Conservation (phyloP, 2,888 invertebrate genomes). For the Fragum whitleyi region DNA sequence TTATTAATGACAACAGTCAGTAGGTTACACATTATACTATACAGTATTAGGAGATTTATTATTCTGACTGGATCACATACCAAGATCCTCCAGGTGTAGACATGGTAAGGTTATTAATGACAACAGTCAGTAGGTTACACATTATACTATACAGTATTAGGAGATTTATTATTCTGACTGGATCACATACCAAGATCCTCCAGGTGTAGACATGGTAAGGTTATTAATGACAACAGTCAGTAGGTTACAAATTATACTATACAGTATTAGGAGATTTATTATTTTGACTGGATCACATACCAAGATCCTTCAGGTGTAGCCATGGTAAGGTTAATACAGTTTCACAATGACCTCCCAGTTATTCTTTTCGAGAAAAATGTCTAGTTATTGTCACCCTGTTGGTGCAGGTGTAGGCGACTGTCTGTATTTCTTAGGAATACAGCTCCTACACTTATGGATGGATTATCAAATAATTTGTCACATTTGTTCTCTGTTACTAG, state of each 20-base stretch:
- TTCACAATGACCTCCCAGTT: too few relatives aligned
- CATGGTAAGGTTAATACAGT: slow-evolving; percentile 69
- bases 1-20: too few relatives aligned
- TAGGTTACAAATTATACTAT: slow-evolving; percentile 75
- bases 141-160: slow-evolving; percentile 74
- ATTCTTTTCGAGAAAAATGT: too few relatives aligned
- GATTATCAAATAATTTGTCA: too few relatives aligned
- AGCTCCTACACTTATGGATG: too few relatives aligned
- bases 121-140: too few relatives aligned
- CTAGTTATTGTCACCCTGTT: too few relatives aligned
- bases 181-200: slow-evolving; percentile 73
- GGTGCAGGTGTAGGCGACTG: too few relatives aligned
- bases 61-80: slow-evolving; percentile 70
- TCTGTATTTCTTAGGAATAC: too few relatives aligned
- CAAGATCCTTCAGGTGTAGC: slow-evolving; percentile 71
- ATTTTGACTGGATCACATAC: slow-evolving; percentile 71
- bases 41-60: slow-evolving; percentile 71
- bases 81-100: slow-evolving; percentile 70
- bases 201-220: slow-evolving; percentile 70
- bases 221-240: slow-evolving; percentile 65
- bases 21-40: slow-evolving; percentile 74
- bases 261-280: slow-evolving; percentile 71
- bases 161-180: slow-evolving; percentile 69
- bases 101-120: slow-evolving; percentile 70
- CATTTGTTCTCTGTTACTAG: too few relatives aligned